Base-by-base conservation (phyloP, 2,888 invertebrate genomes). In the Temnothorax unifasciatus region DNA sequence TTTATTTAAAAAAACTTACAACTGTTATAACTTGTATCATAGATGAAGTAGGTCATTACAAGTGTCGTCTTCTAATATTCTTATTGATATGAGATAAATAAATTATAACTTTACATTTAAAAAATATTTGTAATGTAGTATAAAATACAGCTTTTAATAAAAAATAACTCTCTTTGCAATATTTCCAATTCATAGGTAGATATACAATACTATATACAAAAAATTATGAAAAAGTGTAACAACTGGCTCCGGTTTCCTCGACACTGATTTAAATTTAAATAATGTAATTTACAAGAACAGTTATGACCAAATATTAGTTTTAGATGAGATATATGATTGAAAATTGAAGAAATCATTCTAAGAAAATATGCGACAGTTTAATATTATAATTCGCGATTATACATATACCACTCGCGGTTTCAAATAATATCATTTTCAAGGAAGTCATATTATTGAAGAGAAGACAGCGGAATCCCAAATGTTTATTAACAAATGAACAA, bases 401-500 rank as follows among this genome's bases (percentile, higher is more conserved):
- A 29, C 3, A 29, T 3, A 21, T n/a, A 25, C 13, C 21, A 47
- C 5, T 77, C 29, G 57, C 29, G 29, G n/a, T n/a, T 25, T 38
- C 3, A 41, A 34, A 4, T 29, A 13, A 68, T n/a, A 41, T 54
- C n/a, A 68, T 29, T 54, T 54, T 68, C 41, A 41, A 41, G 29
- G 9, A 68, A 68, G 54, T 66, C 25, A 38, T 38, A 52, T 77
- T 54, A 54, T 41, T 44, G 15, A 18, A 38, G 38, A 68, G 9
- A 2, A 75, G 18, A 34, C 69, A 54, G 15, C 29, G 21, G 21
- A 69, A 34, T n/a, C 4, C 4, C 8, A n/a, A 29, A 47, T 47
- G 9, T 81, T 71, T 50, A 21, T 71, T 77, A 77, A 69, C 21
- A 29, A 77, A 44, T 44, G 25, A 1, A 52, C 29, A 9, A 4